These are phyloP conservation scores for Chromobotia macracanthus DNA, from an alignment of 2,797 vertebrate genomes.

Conservation along the genomic window DNA sequence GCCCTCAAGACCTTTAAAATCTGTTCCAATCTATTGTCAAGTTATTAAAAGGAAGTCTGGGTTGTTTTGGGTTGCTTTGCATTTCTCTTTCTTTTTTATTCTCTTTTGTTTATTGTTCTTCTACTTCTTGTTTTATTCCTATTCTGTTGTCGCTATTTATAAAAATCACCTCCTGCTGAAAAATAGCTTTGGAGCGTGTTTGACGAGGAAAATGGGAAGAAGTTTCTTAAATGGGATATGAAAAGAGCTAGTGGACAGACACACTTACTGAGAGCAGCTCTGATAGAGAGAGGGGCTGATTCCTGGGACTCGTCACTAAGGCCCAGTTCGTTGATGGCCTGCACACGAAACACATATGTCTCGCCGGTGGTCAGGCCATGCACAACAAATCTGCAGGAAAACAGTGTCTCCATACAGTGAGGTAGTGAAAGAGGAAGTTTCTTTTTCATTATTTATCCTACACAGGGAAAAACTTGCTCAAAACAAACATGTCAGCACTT, in stretches of 20 bases:
- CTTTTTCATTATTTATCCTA: conserved; percentile 1
- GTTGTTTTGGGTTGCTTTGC: not conserved
- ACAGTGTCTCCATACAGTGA: conserved; percentile 6
- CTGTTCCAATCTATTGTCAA: not conserved
- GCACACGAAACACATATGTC: conserved; percentile 93
- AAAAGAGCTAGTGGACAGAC: not conserved
- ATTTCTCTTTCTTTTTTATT: not conserved
- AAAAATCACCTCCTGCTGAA: not conserved
- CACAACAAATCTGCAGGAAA: conserved; percentile 86
- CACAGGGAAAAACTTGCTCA: not conserved
- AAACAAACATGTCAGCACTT: conserved; percentile 24
- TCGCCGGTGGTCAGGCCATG: conserved; percentile 90
- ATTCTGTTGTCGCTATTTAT: not conserved
- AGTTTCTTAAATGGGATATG: not conserved
- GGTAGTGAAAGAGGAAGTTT: conserved; percentile 7
- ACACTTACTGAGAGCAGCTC: conserved; percentile 93
- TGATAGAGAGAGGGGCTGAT: conserved; percentile 87
- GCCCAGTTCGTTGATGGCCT: conserved; percentile 93
- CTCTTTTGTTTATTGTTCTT: no score
- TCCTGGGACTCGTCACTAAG: conserved; percentile 95
- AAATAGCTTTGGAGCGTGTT: not conserved
- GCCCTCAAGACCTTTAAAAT: not conserved
- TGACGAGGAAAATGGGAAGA: not conserved
- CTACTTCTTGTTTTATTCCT: not conserved
- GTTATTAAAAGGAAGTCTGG: conserved; percentile 6